Conservation (phyloP, 1,140 invertebrate genomes). For the Cydia strobilella region DNA sequence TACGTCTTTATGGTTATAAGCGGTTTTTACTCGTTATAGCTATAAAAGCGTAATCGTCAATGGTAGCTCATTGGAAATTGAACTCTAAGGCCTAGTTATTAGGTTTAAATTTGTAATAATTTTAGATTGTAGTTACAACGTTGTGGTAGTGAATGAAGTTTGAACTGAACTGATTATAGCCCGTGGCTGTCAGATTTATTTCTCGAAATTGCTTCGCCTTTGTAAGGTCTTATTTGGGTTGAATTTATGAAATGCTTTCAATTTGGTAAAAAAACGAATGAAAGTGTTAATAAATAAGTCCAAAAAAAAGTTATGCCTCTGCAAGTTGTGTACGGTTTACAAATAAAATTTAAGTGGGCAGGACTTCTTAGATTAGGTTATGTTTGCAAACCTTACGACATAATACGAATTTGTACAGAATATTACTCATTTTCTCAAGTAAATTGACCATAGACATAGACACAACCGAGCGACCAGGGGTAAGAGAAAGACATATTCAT, state of each 20-base stretch:
- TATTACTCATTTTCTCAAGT: no score
- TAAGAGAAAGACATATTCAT: no score
- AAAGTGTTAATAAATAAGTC: background rate
- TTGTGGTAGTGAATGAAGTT: background rate
- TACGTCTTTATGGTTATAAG: background rate
- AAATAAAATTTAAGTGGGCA: no score
- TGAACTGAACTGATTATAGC: conserved; percentile 18
- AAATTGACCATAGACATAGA: no score
- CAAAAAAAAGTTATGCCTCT: background rate
- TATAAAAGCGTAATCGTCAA: background rate
- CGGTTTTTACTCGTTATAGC: background rate
- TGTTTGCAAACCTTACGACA: no score
- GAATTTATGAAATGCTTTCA: background rate
- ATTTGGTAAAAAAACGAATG: background rate
- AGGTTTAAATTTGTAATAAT: background rate
- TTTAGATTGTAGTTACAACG: background rate
- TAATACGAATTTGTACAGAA: no score
- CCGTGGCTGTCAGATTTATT: conserved; percentile 6
- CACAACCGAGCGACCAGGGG: no score
- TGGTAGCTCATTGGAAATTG: background rate
- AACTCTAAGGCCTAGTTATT: background rate
- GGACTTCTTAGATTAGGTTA: no score
- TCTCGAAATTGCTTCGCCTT: conserved; percentile 10
- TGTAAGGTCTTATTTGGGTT: background rate
- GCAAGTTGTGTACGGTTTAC: no score